Conservation (phyloP, 2,113 vertebrate genomes). For the Tricholaema leucomelas region DNA sequence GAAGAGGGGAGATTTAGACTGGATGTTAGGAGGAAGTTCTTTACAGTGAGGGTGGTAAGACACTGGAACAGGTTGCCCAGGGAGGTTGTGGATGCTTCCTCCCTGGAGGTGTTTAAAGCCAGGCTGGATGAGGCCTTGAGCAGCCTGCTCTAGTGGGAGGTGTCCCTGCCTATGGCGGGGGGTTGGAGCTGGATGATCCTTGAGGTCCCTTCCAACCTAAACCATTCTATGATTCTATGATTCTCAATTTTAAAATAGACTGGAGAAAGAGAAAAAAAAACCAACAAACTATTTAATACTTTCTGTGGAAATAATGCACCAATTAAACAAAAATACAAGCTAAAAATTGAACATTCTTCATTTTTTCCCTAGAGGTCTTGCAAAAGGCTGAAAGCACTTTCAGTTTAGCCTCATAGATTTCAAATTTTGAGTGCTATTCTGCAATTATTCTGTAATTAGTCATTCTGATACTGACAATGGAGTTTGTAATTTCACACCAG, state of each 20-base stretch:
- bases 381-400: slow-evolving; percentile 1
- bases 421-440: not conserved
- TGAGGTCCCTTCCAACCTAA: no score
- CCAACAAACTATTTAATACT: not conserved
- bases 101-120: no score
- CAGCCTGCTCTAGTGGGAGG: no score
- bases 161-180: no score
- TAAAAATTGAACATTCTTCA: not conserved
- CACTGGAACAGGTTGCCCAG: no score
- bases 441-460: slow-evolving; percentile 30
- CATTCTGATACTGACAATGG: slow-evolving; percentile 30
- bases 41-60: no score
- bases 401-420: not conserved
- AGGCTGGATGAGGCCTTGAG: no score
- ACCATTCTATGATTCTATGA: no score
- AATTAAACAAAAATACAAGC: slow-evolving; percentile 25
- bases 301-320: not conserved
- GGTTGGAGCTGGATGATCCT: no score
- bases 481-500: slow-evolving; percentile 60
- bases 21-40: no score
- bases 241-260: not conserved
- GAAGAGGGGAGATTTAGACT: no score
- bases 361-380: not conserved
- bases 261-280: not conserved
- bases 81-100: no score